These are phyloP conservation scores for Felis chaus DNA, from an alignment of 2,113 vertebrate species.

Conservation along the genomic window DNA sequence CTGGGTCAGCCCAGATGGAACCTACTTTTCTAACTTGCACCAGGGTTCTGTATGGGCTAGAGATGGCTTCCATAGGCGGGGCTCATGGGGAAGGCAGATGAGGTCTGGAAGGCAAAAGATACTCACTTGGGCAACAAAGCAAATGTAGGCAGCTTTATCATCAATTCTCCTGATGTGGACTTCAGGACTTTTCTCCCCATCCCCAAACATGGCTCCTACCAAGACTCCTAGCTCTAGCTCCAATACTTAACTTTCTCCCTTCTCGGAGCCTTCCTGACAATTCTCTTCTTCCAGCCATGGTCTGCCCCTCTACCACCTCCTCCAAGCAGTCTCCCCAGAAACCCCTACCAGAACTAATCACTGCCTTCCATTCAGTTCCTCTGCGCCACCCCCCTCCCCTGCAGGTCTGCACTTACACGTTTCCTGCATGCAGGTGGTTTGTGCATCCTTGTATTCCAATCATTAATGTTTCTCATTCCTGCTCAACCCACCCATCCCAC, in stretches of 20 bases:
- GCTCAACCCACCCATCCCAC: not conserved
- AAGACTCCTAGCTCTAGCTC: not conserved
- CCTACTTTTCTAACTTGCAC: not conserved
- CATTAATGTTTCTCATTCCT: not conserved
- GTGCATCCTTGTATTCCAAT: not conserved
- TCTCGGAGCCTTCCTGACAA: not conserved
- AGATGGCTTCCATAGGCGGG: not conserved
- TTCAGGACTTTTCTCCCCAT: not conserved
- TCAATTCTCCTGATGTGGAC: not conserved
- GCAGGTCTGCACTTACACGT: not conserved
- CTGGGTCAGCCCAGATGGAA: not conserved
- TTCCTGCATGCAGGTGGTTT: not conserved
- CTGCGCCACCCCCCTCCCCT: not conserved
- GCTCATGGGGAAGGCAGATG: not conserved
- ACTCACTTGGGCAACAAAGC: not conserved
- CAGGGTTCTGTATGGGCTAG: not conserved
- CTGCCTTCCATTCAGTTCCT: not conserved
- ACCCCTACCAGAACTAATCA: not conserved
- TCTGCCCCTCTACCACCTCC: not conserved
- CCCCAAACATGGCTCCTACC: not conserved
- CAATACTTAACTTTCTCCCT: not conserved
- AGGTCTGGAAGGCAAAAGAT: not conserved
- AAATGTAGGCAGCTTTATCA: not conserved
- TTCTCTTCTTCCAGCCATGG: not conserved
- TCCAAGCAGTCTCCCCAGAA: not conserved